A percentile compares a stretch with the other conserved stretches of the same genome.
phyloP scores from a whole-genome alignment of 2,113 vertebrate genomes.

The Saguinus imperator region DNA sequence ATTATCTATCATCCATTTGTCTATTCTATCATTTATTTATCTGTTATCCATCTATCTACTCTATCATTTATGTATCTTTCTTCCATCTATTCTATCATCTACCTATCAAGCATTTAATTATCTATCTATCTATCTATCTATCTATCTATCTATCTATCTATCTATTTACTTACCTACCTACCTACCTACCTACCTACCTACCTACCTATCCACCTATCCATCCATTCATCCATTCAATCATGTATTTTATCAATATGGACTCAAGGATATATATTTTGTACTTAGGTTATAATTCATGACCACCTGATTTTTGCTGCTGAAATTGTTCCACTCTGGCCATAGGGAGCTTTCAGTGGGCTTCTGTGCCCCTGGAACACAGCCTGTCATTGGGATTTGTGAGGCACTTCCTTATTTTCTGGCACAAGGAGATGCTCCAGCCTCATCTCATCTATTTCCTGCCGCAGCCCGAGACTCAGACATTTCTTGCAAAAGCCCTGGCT shows the following conservation, averaged over 20 bases:
- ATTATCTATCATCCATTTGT: too few species aligned
- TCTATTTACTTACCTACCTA: too few species aligned
- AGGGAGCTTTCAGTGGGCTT: neutral
- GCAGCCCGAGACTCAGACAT: neutral
- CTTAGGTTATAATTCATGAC: neutral
- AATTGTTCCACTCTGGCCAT: neutral
- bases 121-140: too few species aligned
- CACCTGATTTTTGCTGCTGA: neutral
- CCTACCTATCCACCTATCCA: neutral
- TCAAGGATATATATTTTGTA: too few species aligned
- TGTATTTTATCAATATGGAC: neutral
- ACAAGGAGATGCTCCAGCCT: neutral
- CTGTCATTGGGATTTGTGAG: neutral
- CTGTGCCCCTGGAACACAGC: accelerated
- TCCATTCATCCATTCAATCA: neutral
- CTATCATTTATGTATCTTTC: too few species aligned
- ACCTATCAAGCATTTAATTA: too few species aligned
- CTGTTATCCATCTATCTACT: too few species aligned
- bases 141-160: neutral
- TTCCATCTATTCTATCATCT: too few species aligned
- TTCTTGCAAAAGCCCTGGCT: neutral
- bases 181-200: too few species aligned
- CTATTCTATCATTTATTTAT: too few species aligned
- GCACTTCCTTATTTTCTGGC: neutral
- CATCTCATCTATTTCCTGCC: neutral